Evolutionary conservation across 2,888 invertebrate species (phyloP).

Genomic region (Chrysina gloriosa): DNA sequence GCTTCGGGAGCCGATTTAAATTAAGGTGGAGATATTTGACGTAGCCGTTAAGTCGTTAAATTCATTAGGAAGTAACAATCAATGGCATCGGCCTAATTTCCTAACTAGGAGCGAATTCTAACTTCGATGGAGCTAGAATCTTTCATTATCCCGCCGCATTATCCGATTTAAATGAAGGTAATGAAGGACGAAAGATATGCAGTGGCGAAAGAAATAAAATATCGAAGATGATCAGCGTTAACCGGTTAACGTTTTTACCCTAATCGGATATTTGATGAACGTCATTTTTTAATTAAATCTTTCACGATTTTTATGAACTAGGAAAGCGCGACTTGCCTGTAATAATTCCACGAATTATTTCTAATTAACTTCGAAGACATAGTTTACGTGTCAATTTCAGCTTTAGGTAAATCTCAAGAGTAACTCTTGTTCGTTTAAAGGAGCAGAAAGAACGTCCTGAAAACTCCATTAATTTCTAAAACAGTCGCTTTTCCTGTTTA

Average conservation of each 20-base stretch:
- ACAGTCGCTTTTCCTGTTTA: not conserved
- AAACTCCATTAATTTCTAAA: too few relatives aligned
- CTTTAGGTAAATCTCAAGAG: too few relatives aligned
- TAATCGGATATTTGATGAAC: slow-evolving; percentile 1
- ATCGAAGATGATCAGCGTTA: not conserved
- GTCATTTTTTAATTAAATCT: too few relatives aligned
- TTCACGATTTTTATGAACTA: too few relatives aligned
- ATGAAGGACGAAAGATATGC: not conserved
- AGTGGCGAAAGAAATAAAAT: not conserved
- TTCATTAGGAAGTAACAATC: slow-evolving; percentile 51
- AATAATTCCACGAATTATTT: too few relatives aligned
- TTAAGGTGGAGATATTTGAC: slow-evolving; percentile 24
- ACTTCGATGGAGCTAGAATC: not conserved
- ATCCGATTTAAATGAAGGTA: not conserved
- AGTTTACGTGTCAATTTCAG: too few relatives aligned
- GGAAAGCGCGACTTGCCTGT: too few relatives aligned
- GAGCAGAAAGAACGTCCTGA: too few relatives aligned
- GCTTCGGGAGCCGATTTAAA: slow-evolving; percentile 26
- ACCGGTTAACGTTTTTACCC: not conserved
- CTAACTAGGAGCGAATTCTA: not conserved
- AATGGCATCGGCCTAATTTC: slow-evolving; percentile 50
- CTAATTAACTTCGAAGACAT: too few relatives aligned
- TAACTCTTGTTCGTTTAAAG: too few relatives aligned
- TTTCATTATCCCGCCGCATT: not conserved
- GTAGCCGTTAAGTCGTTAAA: slow-evolving; percentile 42